Percentiles rank a stretch among this genome's conserved stretches.
Conservation (phyloP, 2,888 invertebrate genomes). For the Cheilosia pagana region DNA sequence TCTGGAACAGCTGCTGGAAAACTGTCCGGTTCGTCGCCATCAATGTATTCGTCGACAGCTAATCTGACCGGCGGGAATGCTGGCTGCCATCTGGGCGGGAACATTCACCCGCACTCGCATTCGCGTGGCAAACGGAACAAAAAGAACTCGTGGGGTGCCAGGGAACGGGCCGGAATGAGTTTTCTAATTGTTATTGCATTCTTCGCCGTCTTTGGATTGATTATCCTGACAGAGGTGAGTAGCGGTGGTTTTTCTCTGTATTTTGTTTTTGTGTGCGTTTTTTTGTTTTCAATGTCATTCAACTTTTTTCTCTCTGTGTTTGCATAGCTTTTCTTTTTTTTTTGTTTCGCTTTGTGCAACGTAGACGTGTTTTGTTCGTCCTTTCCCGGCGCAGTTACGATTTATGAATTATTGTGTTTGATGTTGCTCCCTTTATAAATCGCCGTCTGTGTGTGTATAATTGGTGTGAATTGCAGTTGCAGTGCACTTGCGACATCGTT, state of each 20-base stretch:
- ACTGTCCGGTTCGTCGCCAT: conserved; percentile 65
- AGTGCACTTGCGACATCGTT: conserved; percentile 50
- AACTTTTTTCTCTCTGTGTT: conserved; percentile 68
- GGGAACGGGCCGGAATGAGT: conserved; percentile 93
- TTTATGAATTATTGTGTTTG: conserved; percentile 56
- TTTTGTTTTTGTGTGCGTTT: conserved; percentile 14
- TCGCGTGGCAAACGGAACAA: conserved; percentile 80
- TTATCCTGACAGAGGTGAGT: conserved; percentile 92
- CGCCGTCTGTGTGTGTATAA: conserved; percentile 39
- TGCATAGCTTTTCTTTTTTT: not conserved
- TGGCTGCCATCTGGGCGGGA: conserved; percentile 58
- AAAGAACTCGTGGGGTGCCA: conserved; percentile 82
- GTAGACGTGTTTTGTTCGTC: conserved; percentile 52
- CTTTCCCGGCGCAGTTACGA: conserved; percentile 7
- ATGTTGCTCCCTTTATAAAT: conserved; percentile 47
- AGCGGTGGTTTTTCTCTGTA: conserved; percentile 46
- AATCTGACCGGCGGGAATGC: conserved; percentile 51
- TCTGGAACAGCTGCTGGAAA: conserved; percentile 43
- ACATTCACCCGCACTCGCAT: conserved; percentile 60
- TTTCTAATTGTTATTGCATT: conserved; percentile 96
- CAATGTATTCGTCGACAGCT: conserved; percentile 75
- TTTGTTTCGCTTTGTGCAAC: conserved; percentile 12
- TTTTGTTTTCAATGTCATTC: conserved; percentile 60
- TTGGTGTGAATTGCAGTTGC: conserved; percentile 67
- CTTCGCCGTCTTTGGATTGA: conserved; percentile 94